Conservation (phyloP, 2,888 invertebrate species). For the Drosophila peninsularis region DNA sequence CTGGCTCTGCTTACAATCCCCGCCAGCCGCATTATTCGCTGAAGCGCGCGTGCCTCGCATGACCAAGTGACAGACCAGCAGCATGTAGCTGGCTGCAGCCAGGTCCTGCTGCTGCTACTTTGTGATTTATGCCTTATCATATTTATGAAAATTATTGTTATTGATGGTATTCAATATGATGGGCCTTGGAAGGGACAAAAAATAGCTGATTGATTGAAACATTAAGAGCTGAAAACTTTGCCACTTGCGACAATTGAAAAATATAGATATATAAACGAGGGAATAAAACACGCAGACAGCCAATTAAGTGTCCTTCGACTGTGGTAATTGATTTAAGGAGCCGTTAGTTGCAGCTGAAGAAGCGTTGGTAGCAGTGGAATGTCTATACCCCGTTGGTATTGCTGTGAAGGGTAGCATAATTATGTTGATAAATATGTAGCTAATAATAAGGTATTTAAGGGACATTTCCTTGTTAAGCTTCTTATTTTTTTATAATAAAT, state of each 20-base stretch:
- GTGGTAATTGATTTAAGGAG: conserved; percentile 10
- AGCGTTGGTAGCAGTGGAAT: not conserved
- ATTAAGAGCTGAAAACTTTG: conserved; percentile 43
- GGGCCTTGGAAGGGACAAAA: conserved; percentile 19
- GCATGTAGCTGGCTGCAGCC: not conserved
- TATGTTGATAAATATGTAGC: not conserved
- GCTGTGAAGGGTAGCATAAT: not conserved
- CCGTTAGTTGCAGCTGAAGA: not conserved
- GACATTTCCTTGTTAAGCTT: too few relatives aligned
- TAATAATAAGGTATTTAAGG: too few relatives aligned
- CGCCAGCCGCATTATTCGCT: conserved; percentile 39
- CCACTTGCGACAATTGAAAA: conserved; percentile 56
- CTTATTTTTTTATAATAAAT: too few relatives aligned
- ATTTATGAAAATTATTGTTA: conserved; percentile 81
- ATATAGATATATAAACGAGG: conserved; percentile 13
- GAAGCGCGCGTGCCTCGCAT: conserved; percentile 69
- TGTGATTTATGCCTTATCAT: conserved; percentile 81
- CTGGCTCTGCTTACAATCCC: conserved; percentile 23
- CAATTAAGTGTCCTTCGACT: conserved; percentile 31
- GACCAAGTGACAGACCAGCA: conserved; percentile 49
- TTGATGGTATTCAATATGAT: conserved; percentile 78
- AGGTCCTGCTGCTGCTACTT: conserved; percentile 54
- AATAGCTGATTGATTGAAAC: conserved; percentile 68
- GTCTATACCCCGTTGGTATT: not conserved
- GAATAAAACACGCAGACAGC: not conserved